Base-by-base conservation (phyloP, 1,140 invertebrate species). In the Druon quercuslanigerum region DNA sequence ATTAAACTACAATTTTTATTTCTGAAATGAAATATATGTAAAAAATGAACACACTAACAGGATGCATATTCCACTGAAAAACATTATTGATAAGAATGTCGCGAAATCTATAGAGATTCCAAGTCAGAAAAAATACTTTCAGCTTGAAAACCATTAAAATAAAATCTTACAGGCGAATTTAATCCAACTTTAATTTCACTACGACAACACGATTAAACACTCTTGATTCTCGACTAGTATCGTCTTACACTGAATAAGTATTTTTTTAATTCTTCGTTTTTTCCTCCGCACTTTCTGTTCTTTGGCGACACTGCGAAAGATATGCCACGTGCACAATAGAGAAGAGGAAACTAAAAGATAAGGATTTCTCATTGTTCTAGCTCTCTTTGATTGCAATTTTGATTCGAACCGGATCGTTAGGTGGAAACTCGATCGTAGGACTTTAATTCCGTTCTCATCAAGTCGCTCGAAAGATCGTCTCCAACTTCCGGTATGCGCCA, bases 351-450 rank as follows among this genome's bases (percentile, higher is more conserved):
- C 12, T 40, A n/a, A 40, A 16, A 66, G 60, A 66, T 66, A 66
- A 66, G 60, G n/a, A 66, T 12, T 33, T 60, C 57, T 33, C 57
- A 60, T 33, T 20, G 57, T 20, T 60, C 57, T 25, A 66, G 57
- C 33, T 16, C 25, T 66, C 60, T 66, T 66, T 66, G 60, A 66
- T 66, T 66, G 60, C 25, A 66, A 66, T 66, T 66, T 66, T 66
- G 60, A 66, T 66, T 66, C 33, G 60, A 66, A 40, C 20, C 25
- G 20, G 33, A 66, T 54, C 52, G n/a, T 54, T 54, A 54, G 52
- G n/a, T 54, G 52, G n/a, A 54, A 54, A 54, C 17, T 54, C 52
- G 17, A 54, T 54, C 17, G 52, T 54, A 19, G 52, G 57, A 66
- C 25, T 40, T 66, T 66, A 33, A 66, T 66, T 33, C 60, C 40